Evolutionary conservation across 2,888 invertebrate genomes (phyloP), one percentile per base, ranked within the genome.

Genomic region (Mayetiola destructor): DNA sequence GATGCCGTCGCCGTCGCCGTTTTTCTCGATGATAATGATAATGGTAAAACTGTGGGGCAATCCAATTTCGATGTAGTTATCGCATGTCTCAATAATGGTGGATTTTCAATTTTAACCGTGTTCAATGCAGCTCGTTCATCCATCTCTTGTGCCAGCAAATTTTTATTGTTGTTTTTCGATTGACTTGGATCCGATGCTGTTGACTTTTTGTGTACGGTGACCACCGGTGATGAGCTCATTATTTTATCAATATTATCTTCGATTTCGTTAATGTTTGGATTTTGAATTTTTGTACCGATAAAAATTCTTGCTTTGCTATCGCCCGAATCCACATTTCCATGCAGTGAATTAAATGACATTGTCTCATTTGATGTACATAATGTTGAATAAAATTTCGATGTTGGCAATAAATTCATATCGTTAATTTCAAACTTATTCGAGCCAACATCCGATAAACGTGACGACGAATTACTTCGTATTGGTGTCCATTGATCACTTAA

Each of bases 231-330:
- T 3, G 72, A 69, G 57, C 69, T 71, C 3, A 69, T 68, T 2
- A 63, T 63, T 60, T 68, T 62, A 57, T 72, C 72, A 12, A 69
- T 70, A 42, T 68, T 71, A 54, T 69, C 67, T 59, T 72, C 72
- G 6, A 69, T 68, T 60, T 71, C 68, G 1, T 66, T 64, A 27
- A 68, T 68, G 59, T 66, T 65, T 57, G 64, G 42, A 48, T 55
- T 58, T 30, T 53, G 53, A 18, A 32, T 32, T n/a, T n/a, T n/a
- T n/a, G n/a, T n/a, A n/a, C n/a, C n/a, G n/a, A n/a, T n/a, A n/a
- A n/a, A n/a, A n/a, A n/a, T n/a, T n/a, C n/a, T n/a, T 27, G n/a
- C 12, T 20, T 35, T 16, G 20, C 18, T 29, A 16, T 27, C 2
- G 21, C 27, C 27, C 12, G 42, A 21, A 12, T 21, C 21, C 10